These are phyloP conservation scores for Spongilla lacustris DNA, from an alignment of 37 sponge, comb jelly and placozoan genomes.

Conservation along the genomic window DNA sequence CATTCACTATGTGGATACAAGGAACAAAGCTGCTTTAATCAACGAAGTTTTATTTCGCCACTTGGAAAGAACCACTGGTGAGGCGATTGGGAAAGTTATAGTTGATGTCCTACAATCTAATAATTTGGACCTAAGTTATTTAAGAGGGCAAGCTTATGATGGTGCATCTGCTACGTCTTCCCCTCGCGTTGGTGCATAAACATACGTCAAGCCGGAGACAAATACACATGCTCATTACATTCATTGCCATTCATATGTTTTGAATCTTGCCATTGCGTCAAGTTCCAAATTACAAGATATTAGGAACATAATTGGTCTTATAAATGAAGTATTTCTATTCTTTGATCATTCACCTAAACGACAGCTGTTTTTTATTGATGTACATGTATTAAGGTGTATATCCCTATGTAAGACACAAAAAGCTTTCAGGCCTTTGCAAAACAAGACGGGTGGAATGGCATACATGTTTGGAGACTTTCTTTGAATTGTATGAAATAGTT, in stretches of 20 bases:
- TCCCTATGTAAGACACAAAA: conserved; percentile 9
- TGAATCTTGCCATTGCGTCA: conserved; percentile 46
- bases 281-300: conserved; percentile 39
- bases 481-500: conserved; percentile 40
- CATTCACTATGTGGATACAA: too few relatives aligned
- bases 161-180: too few relatives aligned
- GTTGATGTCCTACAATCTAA: too few relatives aligned
- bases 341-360: conserved; percentile 49
- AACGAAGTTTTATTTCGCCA: too few relatives aligned
- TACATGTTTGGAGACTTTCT: conserved; percentile 56
- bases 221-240: too few relatives aligned
- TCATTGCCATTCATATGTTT: conserved; percentile 39
- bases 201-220: too few relatives aligned
- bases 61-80: too few relatives aligned
- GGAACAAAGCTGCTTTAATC: too few relatives aligned
- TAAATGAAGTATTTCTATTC: conserved; percentile 46
- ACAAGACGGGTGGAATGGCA: conserved; percentile 60
- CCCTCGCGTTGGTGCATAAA: too few relatives aligned
- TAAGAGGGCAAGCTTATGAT: too few relatives aligned
- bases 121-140: too few relatives aligned
- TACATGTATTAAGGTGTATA: background rate
- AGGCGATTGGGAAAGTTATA: too few relatives aligned
- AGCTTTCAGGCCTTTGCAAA: conserved; percentile 53
- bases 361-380: conserved; percentile 40
- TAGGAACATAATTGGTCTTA: conserved; percentile 43